Base-by-base conservation (phyloP, 2,113 vertebrate species). In the Urocolius indicus region DNA sequence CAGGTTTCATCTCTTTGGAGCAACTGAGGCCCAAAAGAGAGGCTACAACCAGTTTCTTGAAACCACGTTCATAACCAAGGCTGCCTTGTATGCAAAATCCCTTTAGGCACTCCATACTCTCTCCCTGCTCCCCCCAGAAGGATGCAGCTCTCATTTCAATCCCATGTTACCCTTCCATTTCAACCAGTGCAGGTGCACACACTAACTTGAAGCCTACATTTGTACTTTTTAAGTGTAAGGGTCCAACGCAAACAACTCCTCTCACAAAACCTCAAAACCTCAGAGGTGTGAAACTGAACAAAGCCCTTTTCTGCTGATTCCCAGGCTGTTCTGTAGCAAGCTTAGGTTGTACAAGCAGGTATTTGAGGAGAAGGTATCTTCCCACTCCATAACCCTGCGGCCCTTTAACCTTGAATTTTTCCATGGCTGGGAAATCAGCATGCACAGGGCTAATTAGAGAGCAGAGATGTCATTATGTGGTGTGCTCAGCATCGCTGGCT, bases 91-190 rank as follows among this genome's bases (percentile, higher is more conserved):
- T 24, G 19, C 14, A 52, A 52, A 43, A 48, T 23, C 36, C 14
- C 13, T 1, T 1, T 29, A 15, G 3, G 22, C 29, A 7, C 10
- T 36, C 2, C 1, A 6, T 49, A 30, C 26, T 52, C 34, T 34
- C 29, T 62, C 48, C 11, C 11, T 59, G 26, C n/a, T 74, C 24
- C 13, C 2, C 16, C 12, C 15, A 55, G 48, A 16, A 32, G 32
- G 63, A 32, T 43, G 58, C 45, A 65, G 29, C 36, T 41, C 15
- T 20, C 8, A 2, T 43, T 52, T 29, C 43, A 26, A 45, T 5
- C 27, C 41, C 32, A 29, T 16, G 1, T 15, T 20, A 30, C 12
- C 15, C 49, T 27, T 27, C 7, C n/a, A 13, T 16, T 52, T 52
- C 59, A 52, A 23, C 26, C 45, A 32, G 16, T 4, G 32, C 22